Conservation (phyloP, 1,140 invertebrate genomes). For the Drosophila punjabiensis region DNA sequence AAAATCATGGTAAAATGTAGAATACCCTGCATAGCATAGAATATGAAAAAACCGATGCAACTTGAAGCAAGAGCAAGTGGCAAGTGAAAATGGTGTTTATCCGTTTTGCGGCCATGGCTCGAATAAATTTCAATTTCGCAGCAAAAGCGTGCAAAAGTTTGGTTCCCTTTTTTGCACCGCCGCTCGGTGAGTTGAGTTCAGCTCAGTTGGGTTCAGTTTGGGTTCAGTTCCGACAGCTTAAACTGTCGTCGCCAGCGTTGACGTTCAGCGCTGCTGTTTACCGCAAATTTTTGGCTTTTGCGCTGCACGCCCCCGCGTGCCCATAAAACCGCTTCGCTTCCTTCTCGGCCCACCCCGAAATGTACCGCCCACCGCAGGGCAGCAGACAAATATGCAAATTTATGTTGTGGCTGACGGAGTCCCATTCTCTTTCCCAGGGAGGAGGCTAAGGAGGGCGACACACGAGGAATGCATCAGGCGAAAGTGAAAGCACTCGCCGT, state of each 20-base stretch:
- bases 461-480: conserved; percentile 67
- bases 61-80: conserved; percentile 61
- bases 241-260: conserved; percentile 55
- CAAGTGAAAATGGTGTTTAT: conserved; percentile 82
- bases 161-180: conserved; percentile 9
- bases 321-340: conserved; percentile 12
- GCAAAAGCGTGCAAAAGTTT: conserved; percentile 58
- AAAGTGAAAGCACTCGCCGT: conserved; percentile 76
- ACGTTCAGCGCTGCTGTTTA: conserved; percentile 63
- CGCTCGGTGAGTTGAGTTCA: conserved; percentile 4
- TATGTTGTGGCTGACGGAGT: conserved; percentile 70
- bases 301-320: conserved; percentile 50
- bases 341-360: conserved; percentile 10
- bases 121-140: conserved; percentile 80
- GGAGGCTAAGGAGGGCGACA: conserved; percentile 8
- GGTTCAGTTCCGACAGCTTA: conserved; percentile 66
- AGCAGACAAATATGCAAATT: conserved; percentile 81
- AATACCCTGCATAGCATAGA: background rate
- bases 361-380: conserved; percentile 6
- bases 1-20: background rate
- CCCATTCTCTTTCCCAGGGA: conserved; percentile 11
- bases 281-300: conserved; percentile 78
- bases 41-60: conserved; percentile 19
- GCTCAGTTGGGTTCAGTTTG: conserved; percentile 7
- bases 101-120: conserved; percentile 58